Percentiles rank a stretch among this genome's conserved stretches.
Evolutionary conservation across 2,888 invertebrate species (phyloP).

Genomic region (Pseudococcus viburni): DNA sequence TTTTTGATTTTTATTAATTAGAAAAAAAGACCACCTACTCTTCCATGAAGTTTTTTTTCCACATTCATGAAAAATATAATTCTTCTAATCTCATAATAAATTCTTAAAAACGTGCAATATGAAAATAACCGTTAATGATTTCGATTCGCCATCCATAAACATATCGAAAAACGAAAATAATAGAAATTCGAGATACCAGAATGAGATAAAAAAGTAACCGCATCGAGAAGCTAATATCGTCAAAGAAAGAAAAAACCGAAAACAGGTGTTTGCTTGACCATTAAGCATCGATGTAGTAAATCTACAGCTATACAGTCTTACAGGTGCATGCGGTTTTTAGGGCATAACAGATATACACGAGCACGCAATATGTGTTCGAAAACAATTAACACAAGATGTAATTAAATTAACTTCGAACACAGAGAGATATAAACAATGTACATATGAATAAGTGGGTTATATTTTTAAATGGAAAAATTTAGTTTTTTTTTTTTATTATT

Average conservation of each 20-base stretch:
- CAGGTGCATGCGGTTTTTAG: constrained; percentile 45
- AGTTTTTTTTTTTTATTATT: too few relatives aligned
- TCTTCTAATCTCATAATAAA: not conserved
- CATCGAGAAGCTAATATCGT: not conserved
- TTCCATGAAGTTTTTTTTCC: not conserved
- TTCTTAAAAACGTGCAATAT: not conserved
- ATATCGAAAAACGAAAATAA: not conserved
- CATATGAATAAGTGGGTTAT: constrained; percentile 54
- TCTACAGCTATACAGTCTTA: not conserved
- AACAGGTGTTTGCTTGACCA: constrained; percentile 12
- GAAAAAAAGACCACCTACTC: too few relatives aligned
- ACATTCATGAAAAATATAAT: not conserved
- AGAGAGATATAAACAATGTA: constrained; percentile 43
- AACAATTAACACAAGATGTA: constrained; percentile 53
- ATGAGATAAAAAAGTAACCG: constrained; percentile 7
- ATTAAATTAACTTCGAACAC: constrained; percentile 46
- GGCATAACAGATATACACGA: constrained; percentile 43
- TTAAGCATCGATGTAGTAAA: constrained; percentile 17
- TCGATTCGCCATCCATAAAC: not conserved
- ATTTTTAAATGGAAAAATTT: constrained; percentile 44
- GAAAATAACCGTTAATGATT: not conserved
- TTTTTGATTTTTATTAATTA: too few relatives aligned
- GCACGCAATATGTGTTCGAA: constrained; percentile 42
- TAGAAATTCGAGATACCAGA: not conserved
- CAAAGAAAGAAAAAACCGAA: constrained; percentile 22